A percentile compares a stretch with the other conserved stretches of the same genome.
phyloP scores from a whole-genome alignment of 30 jellyfish, hydroid and myxozoan species.

The Phacellophora camtschatica region DNA sequence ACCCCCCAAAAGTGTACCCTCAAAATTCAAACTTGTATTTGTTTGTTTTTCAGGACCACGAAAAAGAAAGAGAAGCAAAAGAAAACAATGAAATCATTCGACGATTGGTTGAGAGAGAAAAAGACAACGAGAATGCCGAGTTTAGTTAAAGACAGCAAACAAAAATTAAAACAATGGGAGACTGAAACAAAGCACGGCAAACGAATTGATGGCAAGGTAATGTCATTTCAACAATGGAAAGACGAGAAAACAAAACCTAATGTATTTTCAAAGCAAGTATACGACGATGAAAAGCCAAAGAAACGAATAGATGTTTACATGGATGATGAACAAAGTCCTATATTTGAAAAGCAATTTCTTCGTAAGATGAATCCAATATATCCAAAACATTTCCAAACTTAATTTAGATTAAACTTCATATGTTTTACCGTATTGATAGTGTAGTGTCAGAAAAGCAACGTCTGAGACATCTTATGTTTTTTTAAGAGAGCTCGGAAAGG shows the following conservation, averaged over 20 bases:
- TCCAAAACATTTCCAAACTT: neutral
- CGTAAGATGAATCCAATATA: neutral
- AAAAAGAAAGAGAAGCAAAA: neutral
- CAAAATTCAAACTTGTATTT: no score
- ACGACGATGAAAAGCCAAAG: conserved; percentile 30
- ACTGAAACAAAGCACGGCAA: conserved; percentile 17
- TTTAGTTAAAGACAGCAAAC: neutral
- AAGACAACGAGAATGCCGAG: neutral
- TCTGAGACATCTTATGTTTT: no score
- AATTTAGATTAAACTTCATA: neutral
- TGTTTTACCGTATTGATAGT: no score
- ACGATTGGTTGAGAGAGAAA: conserved; percentile 23
- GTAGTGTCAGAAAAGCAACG: no score
- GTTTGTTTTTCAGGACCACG: no score
- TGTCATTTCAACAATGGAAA: conserved; percentile 14
- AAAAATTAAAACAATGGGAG: conserved; percentile 8
- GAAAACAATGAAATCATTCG: neutral
- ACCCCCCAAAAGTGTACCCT: no score
- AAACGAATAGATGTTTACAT: conserved; percentile 16
- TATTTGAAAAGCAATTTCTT: conserved; percentile 40
- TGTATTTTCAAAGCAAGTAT: neutral
- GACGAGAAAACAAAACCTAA: neutral
- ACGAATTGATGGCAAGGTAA: conserved; percentile 10
- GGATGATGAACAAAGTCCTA: conserved; percentile 2
- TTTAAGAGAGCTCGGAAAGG: no score